Evolutionary conservation across 1,140 invertebrate genomes (phyloP), one percentile per base, ranked within the genome.

Genomic region (Caenorhabditis latens): DNA sequence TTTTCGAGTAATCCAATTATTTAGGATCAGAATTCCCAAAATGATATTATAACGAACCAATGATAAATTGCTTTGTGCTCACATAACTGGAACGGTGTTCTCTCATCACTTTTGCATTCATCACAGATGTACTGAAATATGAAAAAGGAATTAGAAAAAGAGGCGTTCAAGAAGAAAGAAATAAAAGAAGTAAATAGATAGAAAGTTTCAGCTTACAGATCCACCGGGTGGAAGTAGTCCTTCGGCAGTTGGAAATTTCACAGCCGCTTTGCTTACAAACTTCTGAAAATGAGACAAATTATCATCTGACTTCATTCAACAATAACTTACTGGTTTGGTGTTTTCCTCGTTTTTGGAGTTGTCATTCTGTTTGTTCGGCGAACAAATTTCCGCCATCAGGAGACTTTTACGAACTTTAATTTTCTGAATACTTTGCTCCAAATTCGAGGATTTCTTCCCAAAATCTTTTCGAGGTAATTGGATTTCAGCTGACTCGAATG

Each of bases 371-470:
- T 46, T 50, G 48, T 24, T 32, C 11, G n/a, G 32, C 7, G 4
- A 48, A 79, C n/a, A 53, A 50, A 40, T 58, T 43, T 84, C 19
- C 7, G 82, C 53, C 82, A 79, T 79, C 6, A 63, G 82, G 42
- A 58, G 32, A 63, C 58, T 63, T 19, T 84, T 57, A 6, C 53
- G 58, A 19, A 58, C 42, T 46, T 75, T 75, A 6, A 85, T 46
- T 58, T 32, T 55, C 50, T 55, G 84, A 75, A 85, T 85, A 40
- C 21, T 85, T 24, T 75, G 53, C 65, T 85, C 65, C 65, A 85
- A 57, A 16, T 79, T 85, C n/a, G 19, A 40, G 4, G 43, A 53
- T 32, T 85, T 85, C 65, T 55, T 71, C 19, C 21, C 53, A 21
- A 43, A 50, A 40, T 53, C 84, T 79, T n/a, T 48, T 50, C n/a